Conservation (phyloP, 2,797 vertebrate species). For the Momotus momota region DNA sequence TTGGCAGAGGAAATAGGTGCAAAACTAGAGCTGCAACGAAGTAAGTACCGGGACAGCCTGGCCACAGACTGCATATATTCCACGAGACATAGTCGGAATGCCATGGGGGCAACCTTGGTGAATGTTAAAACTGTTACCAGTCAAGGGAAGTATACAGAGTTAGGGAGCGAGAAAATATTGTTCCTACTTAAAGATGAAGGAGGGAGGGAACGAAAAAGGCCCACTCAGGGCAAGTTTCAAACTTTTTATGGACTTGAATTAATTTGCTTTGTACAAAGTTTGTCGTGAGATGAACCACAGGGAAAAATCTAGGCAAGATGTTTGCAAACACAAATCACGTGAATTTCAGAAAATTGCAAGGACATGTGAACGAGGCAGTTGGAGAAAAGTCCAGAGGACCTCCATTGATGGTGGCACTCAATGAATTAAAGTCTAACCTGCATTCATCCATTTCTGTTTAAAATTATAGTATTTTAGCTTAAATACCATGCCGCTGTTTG, state of each 20-base stretch:
- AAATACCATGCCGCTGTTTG: background rate
- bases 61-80: background rate
- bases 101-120: background rate
- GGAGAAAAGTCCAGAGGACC: background rate
- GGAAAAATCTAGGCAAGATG: background rate
- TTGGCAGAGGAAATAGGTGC: background rate
- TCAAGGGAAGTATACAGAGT: background rate
- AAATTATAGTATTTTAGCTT: background rate
- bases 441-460: background rate
- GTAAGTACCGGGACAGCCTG: background rate
- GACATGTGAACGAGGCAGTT: background rate
- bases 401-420: background rate
- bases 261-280: background rate
- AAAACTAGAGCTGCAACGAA: background rate
- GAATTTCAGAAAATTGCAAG: background rate
- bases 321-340: background rate
- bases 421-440: background rate
- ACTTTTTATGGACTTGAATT: background rate
- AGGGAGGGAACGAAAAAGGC: background rate
- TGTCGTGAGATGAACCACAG: background rate
- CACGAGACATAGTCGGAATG: background rate
- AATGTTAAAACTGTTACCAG: background rate
- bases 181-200: background rate
- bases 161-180: background rate
- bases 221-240: background rate